These are phyloP conservation scores for Heliconius ismenius DNA, from an alignment of 2,888 invertebrate species.

Conservation along the genomic window DNA sequence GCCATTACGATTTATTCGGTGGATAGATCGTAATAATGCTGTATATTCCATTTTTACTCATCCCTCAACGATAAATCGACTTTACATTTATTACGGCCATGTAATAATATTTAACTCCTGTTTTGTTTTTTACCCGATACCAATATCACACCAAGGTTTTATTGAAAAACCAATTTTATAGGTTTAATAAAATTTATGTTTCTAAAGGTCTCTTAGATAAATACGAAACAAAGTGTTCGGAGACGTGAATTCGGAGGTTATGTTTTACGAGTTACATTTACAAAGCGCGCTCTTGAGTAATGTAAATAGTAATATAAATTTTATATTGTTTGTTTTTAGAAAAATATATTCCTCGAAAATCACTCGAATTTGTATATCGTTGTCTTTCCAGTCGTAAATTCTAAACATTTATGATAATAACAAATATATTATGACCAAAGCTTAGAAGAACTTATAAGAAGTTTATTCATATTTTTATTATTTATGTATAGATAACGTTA, in stretches of 20 bases:
- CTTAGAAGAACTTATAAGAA: not conserved
- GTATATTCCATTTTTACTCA: conserved; percentile 51
- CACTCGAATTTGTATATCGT: not conserved
- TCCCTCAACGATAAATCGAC: conserved; percentile 56
- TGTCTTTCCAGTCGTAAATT: not conserved
- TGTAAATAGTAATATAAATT: conserved; percentile 24
- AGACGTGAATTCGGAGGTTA: conserved; percentile 45
- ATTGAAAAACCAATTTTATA: conserved; percentile 68
- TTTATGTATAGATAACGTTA: not conserved
- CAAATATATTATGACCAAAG: not conserved
- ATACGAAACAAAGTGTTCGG: conserved; percentile 54
- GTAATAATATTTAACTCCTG: conserved; percentile 58
- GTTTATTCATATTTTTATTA: not conserved
- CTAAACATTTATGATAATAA: not conserved
- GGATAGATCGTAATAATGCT: conserved; percentile 40
- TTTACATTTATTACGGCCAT: conserved; percentile 58
- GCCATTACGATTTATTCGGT: conserved; percentile 40
- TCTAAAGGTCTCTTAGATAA: conserved; percentile 58
- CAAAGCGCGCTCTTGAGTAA: not conserved
- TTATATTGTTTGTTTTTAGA: conserved; percentile 18
- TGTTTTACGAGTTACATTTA: conserved; percentile 32
- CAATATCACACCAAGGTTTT: conserved; percentile 60
- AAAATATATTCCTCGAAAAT: not conserved
- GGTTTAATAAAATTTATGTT: conserved; percentile 65
- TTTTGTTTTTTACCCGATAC: conserved; percentile 58